These are phyloP conservation scores for Phrynocephalus versicolor DNA, from an alignment of 2,113 vertebrate genomes.

Conservation along the genomic window DNA sequence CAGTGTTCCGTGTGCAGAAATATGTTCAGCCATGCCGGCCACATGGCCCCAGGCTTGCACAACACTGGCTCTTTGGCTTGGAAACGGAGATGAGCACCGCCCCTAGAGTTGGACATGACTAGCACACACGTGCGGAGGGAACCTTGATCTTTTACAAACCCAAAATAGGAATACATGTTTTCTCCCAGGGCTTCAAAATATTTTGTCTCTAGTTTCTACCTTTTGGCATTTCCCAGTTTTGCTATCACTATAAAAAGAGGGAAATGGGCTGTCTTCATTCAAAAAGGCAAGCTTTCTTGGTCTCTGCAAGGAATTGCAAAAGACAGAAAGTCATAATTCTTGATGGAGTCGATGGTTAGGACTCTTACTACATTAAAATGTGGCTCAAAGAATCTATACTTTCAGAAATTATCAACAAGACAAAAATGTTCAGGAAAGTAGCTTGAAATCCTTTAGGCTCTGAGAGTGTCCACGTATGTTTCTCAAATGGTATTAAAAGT, in stretches of 20 bases:
- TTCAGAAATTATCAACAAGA: slow-evolving; percentile 58
- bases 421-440: slow-evolving; percentile 65
- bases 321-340: slow-evolving; percentile 63
- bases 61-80: no score
- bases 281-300: slow-evolving; percentile 62
- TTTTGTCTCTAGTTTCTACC: not conserved
- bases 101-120: no score
- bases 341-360: slow-evolving; percentile 63
- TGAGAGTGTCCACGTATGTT: slow-evolving; percentile 57
- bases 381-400: slow-evolving; percentile 52
- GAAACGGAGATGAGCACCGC: no score
- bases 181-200: not conserved
- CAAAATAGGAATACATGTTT: no score
- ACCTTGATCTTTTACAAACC: no score
- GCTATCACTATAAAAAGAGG: slow-evolving; percentile 31
- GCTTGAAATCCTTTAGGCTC: slow-evolving; percentile 55
- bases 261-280: slow-evolving; percentile 37
- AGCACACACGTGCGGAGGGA: no score
- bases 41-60: no score
- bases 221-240: slow-evolving; percentile 41
- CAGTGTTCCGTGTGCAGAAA: no score
- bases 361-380: slow-evolving; percentile 67
- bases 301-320: slow-evolving; percentile 64
- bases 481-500: slow-evolving; percentile 60
- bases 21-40: no score